Conservation (phyloP, 1,140 invertebrate genomes). For the Halictus rubicundus region DNA sequence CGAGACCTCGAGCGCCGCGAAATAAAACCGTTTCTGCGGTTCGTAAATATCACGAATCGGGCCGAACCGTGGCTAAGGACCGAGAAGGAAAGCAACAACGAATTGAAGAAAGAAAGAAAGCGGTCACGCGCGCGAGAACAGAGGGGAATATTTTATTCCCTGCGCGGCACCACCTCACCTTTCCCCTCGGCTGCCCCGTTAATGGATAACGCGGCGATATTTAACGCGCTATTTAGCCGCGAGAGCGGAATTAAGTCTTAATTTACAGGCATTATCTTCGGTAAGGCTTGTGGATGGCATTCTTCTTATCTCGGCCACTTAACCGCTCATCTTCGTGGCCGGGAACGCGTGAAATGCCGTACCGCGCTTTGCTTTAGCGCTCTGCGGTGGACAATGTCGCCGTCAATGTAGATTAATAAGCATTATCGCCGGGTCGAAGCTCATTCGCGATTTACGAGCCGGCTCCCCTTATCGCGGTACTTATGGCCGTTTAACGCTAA, state of each 20-base stretch:
- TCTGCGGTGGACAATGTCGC: constrained; percentile 12
- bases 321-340: constrained; percentile 26
- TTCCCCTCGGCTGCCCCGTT: neutral
- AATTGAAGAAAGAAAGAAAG: neutral
- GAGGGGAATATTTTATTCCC: neutral
- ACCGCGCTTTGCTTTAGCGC: neutral
- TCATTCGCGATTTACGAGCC: constrained; percentile 17
- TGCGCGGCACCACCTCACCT: neutral
- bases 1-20: neutral
- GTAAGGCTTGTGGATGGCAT: constrained; percentile 1
- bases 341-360: constrained; percentile 26
- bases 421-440: constrained; percentile 43
- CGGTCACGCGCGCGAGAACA: neutral
- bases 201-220: constrained; percentile 30
- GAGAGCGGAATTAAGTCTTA: constrained; percentile 37
- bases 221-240: constrained; percentile 33
- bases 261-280: constrained; percentile 47
- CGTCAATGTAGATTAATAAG: constrained; percentile 62
- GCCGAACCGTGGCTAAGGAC: neutral
- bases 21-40: neutral
- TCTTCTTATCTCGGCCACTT: constrained; percentile 42
- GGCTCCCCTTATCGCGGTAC: constrained; percentile 35
- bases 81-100: neutral
- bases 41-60: constrained; percentile 4
- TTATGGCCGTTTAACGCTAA: constrained; percentile 20